A percentile compares a stretch with the other conserved stretches of the same genome.
Evolutionary conservation across 2,113 vertebrate species (phyloP).

Genomic region (Saccopteryx leptura): DNA sequence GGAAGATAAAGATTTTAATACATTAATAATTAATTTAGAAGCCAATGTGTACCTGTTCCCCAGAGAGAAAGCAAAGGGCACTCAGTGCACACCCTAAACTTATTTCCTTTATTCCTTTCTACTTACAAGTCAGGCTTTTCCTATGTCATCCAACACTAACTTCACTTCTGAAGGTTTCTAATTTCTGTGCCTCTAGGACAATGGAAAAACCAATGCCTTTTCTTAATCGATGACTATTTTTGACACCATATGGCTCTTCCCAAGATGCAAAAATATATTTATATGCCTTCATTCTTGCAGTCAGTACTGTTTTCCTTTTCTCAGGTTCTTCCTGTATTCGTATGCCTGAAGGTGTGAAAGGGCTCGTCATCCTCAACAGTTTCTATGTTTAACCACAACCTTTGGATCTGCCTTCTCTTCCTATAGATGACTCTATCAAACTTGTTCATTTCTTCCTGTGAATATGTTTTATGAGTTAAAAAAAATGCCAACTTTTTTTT

Average conservation of each 20-base stretch:
- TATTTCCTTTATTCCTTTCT: not conserved
- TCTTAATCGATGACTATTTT: constrained; percentile 60
- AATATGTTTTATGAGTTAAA: not conserved
- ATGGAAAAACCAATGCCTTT: constrained; percentile 45
- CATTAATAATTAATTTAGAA: not conserved
- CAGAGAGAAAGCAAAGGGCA: not conserved
- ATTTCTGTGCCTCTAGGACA: constrained; percentile 30
- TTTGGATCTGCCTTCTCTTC: not conserved
- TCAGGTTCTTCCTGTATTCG: not conserved
- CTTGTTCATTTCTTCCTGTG: not conserved
- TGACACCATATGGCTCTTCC: not conserved
- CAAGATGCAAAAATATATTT: not conserved
- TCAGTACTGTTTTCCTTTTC: not conserved
- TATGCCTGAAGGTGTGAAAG: not conserved
- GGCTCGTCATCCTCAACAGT: too few species aligned
- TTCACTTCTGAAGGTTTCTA: constrained; percentile 52
- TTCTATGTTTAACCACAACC: not conserved
- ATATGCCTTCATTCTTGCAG: not conserved
- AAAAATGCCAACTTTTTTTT: not conserved
- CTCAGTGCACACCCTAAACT: not conserved
- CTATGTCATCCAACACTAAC: not conserved
- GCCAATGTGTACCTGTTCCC: not conserved
- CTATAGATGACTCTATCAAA: not conserved
- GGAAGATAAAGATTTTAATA: not conserved
- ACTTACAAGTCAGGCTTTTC: not conserved